A percentile compares a stretch with the other conserved stretches of the same genome.
phyloP scores from a whole-genome alignment of 2,113 vertebrate species.

The Ceuthmochares aereus region DNA sequence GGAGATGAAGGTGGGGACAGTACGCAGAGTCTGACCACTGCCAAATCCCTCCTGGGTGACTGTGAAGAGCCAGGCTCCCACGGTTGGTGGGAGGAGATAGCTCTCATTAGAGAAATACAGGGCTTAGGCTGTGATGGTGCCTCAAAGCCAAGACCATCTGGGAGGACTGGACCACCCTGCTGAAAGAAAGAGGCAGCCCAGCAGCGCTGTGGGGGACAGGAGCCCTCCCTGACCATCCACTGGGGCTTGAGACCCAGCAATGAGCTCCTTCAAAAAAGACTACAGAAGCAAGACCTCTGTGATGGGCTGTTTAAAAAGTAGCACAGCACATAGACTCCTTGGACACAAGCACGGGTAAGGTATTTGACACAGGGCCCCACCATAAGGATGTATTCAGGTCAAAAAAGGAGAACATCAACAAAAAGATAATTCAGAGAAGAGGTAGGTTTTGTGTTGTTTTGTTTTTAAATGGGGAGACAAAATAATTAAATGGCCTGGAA shows the following conservation, averaged over 20 bases:
- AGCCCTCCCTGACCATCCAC: fast-evolving
- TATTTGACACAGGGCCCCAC: neutral
- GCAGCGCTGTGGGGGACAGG: neutral
- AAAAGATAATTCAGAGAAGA: neutral
- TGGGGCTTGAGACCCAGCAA: neutral
- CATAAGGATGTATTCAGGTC: neutral
- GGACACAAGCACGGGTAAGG: neutral
- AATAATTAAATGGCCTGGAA: constrained; percentile 57
- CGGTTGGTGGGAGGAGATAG: neutral
- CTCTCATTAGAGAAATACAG: neutral
- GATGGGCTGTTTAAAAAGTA: neutral
- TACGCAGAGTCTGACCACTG: fast-evolving
- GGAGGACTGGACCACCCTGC: neutral
- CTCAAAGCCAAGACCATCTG: neutral
- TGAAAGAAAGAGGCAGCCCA: fast-evolving
- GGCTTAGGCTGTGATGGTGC: neutral
- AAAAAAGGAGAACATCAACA: neutral
- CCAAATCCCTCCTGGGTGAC: neutral
- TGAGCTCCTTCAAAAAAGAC: neutral
- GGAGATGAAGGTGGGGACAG: neutral
- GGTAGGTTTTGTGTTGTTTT: neutral
- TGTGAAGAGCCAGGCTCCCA: neutral
- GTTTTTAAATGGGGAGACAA: neutral
- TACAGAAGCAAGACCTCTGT: neutral
- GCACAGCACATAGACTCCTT: fast-evolving